Base-by-base conservation (phyloP, 2,888 invertebrate genomes). In the Pelosia muscerda region DNA sequence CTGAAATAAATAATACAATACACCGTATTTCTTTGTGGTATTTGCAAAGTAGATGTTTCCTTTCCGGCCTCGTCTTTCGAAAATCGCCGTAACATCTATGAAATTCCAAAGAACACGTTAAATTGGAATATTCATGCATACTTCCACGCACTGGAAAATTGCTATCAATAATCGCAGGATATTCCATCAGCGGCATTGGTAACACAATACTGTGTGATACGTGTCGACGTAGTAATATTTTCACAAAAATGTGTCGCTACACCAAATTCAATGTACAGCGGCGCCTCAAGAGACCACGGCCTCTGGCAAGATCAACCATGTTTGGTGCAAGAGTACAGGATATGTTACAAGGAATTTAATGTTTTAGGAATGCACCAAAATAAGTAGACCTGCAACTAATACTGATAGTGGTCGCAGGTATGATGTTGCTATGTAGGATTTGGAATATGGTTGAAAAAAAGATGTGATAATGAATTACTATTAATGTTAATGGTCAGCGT, bases 231-330 rank as follows among this genome's bases (percentile, higher is more conserved):
- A 80, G 83, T 85, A 79, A 85, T 86, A 86, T 86, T 86, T 86
- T 79, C 79, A 79, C 76, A 81, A 82, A 87, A 90, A 90, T 88
- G 85, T 87, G 81, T 87, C 79, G 81, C 81, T 81, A 85, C 83
- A 89, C 83, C 84, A 87, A 87, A 90, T 90, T 90, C 89, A 89
- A 90, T 90, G 91, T 90, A 86, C 87, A 70, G 66, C 72, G 71
- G 66, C 72, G 81, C 69, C 73, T 64, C 28, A 80, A 86, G 82
- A 85, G 85, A 85, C 84, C 84, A 78, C 81, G 72, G 84, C 83
- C 86, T 84, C 76, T 75, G 79, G 84, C 79, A 75, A 78, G 84
- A 87, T 85, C 83, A 77, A 65, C 65, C 38, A 70, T 68, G 79
- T 59, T 70, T 70, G 75, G 82, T 78, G 76, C 80, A 74, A 84